Evolutionary conservation across 2,113 vertebrate genomes (phyloP), one percentile per base, ranked within the genome.

Genomic region (Formicarius rufipectus): DNA sequence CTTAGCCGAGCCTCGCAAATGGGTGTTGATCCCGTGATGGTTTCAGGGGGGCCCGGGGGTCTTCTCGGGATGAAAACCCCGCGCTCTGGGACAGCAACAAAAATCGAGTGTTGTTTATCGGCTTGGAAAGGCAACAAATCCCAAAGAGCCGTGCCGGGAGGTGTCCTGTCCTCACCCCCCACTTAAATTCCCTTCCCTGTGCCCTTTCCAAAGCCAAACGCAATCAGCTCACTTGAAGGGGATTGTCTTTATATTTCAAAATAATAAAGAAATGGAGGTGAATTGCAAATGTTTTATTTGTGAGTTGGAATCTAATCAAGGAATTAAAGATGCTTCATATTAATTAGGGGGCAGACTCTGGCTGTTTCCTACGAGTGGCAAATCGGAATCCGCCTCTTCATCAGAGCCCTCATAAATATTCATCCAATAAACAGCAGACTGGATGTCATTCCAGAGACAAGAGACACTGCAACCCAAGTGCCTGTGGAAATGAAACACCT

Each of bases 371-470:
- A 24, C 1, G 49, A 90, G 66, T 4, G 28, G 66, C 69, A 92
- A 91, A 72, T 4, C 56, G 2, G 3, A 78, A 77, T 69, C 67
- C 11, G 21, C 53, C 74, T 90, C 83, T 91, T 89, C 93, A 47
- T 85, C 80, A 62, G 56, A 53, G 77, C 52, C 87, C 80, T 87
- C 83, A 90, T 87, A 66, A 94, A 90, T 94, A 94, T 92, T 71
- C 73, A 82, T 73, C 72, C 83, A 17, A 7, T 24, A 20, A 82
- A 58, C 4, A 90, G 28, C 33, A 64, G 62, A 56, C 47, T 62
- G 84, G 76, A 49, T 87, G 76, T 30, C 16, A 14, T 35, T 44
- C 56, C 39, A 23, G 81, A 64, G 74, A 85, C 52, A 56, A 53
- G 64, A 69, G 85, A 35, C 44, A 64, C 3, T 12, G 58, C 67